A percentile compares a stretch with the other conserved stretches of the same genome.
Evolutionary conservation across 2,797 vertebrate species (phyloP).

Genomic region (Bryconaethiops microstoma): DNA sequence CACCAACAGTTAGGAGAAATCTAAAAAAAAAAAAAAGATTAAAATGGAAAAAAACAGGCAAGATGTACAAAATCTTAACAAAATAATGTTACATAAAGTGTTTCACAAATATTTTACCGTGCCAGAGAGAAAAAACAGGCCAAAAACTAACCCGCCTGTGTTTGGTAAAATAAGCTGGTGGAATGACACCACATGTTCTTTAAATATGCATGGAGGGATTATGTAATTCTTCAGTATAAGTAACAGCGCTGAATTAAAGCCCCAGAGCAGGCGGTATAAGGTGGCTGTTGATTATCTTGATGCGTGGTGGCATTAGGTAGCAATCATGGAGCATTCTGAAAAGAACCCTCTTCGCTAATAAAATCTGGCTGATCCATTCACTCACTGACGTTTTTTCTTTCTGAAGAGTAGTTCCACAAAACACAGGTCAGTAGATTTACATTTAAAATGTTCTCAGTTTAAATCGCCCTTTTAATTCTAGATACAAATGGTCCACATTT

Average conservation of each 20-base stretch:
- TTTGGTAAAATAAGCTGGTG: conserved; percentile 49
- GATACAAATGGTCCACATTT: too few relatives aligned
- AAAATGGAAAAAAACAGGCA: too few relatives aligned
- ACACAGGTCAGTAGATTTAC: too few relatives aligned
- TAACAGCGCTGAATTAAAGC: conserved; percentile 46
- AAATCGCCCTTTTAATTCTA: too few relatives aligned
- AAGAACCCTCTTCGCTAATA: conserved; percentile 11
- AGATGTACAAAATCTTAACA: too few relatives aligned
- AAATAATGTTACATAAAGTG: not conserved
- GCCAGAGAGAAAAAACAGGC: conserved; percentile 3
- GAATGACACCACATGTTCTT: conserved; percentile 53
- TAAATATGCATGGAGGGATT: conserved; percentile 63
- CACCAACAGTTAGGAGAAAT: not conserved
- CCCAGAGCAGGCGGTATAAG: conserved; percentile 39
- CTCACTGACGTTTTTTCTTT: not conserved
- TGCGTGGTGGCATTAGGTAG: conserved; percentile 26
- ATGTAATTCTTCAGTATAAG: conserved; percentile 58
- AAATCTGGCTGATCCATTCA: not conserved
- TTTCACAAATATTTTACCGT: not conserved
- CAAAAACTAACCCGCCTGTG: conserved; percentile 38
- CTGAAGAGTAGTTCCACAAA: not conserved
- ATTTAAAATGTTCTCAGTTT: too few relatives aligned
- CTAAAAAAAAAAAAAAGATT: too few relatives aligned
- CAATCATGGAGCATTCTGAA: not conserved
- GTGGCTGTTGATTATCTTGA: conserved; percentile 49